A percentile compares a stretch with the other conserved stretches of the same genome.
Evolutionary conservation across 2,888 invertebrate genomes (phyloP).

Genomic region (Pterostichus niger): DNA sequence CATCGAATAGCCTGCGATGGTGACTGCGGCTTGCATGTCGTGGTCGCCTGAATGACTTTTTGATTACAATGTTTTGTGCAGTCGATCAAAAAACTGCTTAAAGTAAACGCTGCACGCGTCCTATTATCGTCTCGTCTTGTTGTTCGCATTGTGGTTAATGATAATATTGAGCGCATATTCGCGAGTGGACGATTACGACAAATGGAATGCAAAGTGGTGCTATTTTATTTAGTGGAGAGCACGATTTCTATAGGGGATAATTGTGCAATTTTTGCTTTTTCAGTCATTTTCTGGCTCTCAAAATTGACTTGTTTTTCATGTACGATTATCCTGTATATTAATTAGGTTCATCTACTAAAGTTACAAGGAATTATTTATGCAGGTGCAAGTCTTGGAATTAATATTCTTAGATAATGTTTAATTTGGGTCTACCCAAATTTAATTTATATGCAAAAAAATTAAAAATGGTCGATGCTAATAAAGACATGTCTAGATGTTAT

Average conservation of each 20-base stretch:
- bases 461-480: slow-evolving; percentile 24
- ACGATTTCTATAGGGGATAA: not conserved
- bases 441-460: slow-evolving; percentile 37
- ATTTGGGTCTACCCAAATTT: slow-evolving; percentile 35
- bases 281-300: not conserved
- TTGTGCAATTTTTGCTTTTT: slow-evolving; percentile 22
- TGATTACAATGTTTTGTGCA: slow-evolving; percentile 48
- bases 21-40: slow-evolving; percentile 2
- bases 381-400: slow-evolving; percentile 15
- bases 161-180: slow-evolving; percentile 21
- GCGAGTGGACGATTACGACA: slow-evolving; percentile 23
- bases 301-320: slow-evolving; percentile 1
- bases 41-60: slow-evolving; percentile 25
- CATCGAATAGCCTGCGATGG: not conserved
- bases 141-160: slow-evolving; percentile 31
- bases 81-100: slow-evolving; percentile 45
- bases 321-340: not conserved
- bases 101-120: slow-evolving; percentile 55
- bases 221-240: slow-evolving; percentile 26
- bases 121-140: slow-evolving; percentile 32
- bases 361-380: slow-evolving; percentile 4
- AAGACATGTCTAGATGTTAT: slow-evolving; percentile 45
- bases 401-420: slow-evolving; percentile 26
- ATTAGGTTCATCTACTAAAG: not conserved
- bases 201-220: slow-evolving; percentile 54